Evolutionary conservation across 2,113 vertebrate genomes (phyloP).

Genomic region (Podarcis muralis): DNA sequence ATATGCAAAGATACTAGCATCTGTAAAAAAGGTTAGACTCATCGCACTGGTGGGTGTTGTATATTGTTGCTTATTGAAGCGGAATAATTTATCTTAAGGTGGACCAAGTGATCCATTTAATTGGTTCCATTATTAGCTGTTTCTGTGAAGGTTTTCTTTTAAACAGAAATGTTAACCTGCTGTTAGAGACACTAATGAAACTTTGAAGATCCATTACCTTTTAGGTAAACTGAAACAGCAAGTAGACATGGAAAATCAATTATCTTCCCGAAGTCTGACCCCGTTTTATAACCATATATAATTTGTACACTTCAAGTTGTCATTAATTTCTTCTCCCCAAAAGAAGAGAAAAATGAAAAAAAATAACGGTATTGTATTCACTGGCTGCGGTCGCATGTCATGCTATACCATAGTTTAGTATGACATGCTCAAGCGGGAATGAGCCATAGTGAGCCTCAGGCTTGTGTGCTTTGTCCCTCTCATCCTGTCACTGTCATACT

Average conservation of each 20-base stretch:
- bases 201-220: constrained; percentile 37
- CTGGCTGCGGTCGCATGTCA: too few species aligned
- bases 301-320: neutral
- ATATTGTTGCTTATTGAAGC: neutral
- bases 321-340: constrained; percentile 41
- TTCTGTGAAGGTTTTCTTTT: constrained; percentile 29
- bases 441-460: too few species aligned
- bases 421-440: too few species aligned
- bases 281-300: constrained; percentile 9
- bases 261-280: constrained; percentile 10
- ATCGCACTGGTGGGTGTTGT: neutral
- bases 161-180: neutral
- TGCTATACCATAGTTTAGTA: too few species aligned
- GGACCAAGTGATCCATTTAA: constrained; percentile 1
- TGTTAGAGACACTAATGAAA: constrained; percentile 29
- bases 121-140: constrained; percentile 2
- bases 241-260: constrained; percentile 55
- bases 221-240: constrained; percentile 15
- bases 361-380: neutral
- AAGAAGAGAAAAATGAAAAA: neutral
- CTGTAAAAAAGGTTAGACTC: neutral
- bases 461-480: too few species aligned
- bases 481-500: too few species aligned
- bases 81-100: neutral
- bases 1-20: neutral